Percentiles rank a stretch among this genome's conserved stretches.
phyloP scores from a whole-genome alignment of 2,888 invertebrate species.

The Agrochola circellaris region DNA sequence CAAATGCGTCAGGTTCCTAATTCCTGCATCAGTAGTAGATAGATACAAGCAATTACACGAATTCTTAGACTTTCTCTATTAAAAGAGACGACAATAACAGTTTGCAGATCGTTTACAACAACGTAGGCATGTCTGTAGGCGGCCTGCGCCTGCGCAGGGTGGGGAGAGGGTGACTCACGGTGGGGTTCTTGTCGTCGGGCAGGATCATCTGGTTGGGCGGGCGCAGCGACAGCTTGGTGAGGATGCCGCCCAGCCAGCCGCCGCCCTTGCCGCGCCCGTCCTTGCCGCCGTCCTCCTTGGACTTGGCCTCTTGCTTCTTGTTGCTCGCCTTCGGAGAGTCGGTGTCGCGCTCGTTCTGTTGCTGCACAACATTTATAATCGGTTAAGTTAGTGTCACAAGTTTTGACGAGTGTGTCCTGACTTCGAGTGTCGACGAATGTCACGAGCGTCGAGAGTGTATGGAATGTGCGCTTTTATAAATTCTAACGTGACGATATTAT shows the following conservation, averaged over 20 bases:
- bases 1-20: not conserved
- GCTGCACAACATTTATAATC: constrained; percentile 39
- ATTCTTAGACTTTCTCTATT: not conserved
- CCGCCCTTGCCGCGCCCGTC: constrained; percentile 75
- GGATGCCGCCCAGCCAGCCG: constrained; percentile 97
- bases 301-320: constrained; percentile 59
- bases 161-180: constrained; percentile 90
- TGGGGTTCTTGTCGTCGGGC: constrained; percentile 98
- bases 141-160: constrained; percentile 18
- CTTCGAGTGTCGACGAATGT: not conserved
- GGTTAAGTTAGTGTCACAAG: not conserved
- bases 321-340: constrained; percentile 80
- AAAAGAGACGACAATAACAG: not conserved
- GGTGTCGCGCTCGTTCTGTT: constrained; percentile 93
- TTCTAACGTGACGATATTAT: not conserved
- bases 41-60: constrained; percentile 12
- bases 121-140: constrained; percentile 69
- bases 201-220: constrained; percentile 98
- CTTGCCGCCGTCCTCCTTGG: constrained; percentile 57
- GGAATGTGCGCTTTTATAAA: not conserved
- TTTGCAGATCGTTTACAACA: constrained; percentile 67
- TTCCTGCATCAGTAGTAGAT: not conserved
- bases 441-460: not conserved
- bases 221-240: constrained; percentile 95
- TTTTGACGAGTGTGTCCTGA: not conserved